Evolutionary conservation across 2,797 vertebrate genomes (phyloP), one percentile per base, ranked within the genome.

Genomic region (Karalla daura): DNA sequence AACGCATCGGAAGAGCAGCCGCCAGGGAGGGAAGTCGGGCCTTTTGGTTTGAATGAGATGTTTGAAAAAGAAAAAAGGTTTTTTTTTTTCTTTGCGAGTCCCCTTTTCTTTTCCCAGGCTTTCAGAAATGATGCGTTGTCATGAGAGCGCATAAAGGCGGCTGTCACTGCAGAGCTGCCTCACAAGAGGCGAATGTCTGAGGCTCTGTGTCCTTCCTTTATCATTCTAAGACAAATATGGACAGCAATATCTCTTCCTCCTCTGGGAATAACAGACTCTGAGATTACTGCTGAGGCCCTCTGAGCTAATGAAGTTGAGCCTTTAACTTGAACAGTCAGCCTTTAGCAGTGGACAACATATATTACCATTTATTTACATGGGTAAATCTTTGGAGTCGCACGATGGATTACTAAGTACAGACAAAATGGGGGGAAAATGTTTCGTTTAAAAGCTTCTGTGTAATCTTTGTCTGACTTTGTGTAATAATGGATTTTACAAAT

Each of bases 1-100:
- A 89, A 90, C 91, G 89, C 83, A 91, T 85, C 62, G 63, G 74
- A 87, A 59, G 72, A 80, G 64, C 24, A 70, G 76, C 81, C 70
- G 59, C 15, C 11, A 86, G 73, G 78, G 62, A 81, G 11, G 54
- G 76, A 70, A 67, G 68, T 63, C n/a, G 8, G 73, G 44, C 70
- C 46, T 55, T 76, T 69, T 35, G 45, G 60, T 54, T 39, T 77
- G 23, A 73, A 73, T 71, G 4, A 73, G 60, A 8, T 25, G 36
- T 76, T 63, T 67, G 5, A 47, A 63, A 63, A 62, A 25, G 25
- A 40, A 37, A n/a, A 40, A 2, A n/a, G n/a, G n/a, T n/a, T n/a
- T n/a, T n/a, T n/a, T n/a, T n/a, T n/a, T 17, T 49, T 54, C 74
- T 62, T 67, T 62, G 60, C 1, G 14, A 36, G 23, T 2, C 32